Evolutionary conservation across 1,140 invertebrate species (phyloP).

Genomic region (Melitaea cinxia): DNA sequence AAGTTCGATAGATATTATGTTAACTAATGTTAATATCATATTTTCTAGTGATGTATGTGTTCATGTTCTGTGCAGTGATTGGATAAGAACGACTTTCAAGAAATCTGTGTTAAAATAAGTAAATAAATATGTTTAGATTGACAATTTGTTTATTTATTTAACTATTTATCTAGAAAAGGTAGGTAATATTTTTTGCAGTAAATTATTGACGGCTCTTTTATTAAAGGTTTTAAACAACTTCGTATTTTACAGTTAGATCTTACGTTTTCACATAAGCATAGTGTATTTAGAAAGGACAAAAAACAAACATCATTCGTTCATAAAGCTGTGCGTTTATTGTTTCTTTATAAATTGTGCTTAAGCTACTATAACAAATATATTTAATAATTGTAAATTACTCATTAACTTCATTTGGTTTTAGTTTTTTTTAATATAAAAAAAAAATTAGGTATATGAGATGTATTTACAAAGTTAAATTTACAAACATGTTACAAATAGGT

Average conservation of each 20-base stretch:
- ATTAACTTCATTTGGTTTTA: no score
- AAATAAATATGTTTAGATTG: conserved; percentile 27
- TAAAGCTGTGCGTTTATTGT: conserved; percentile 14
- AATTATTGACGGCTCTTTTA: no score
- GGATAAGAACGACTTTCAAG: conserved; percentile 16
- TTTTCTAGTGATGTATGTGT: conserved; percentile 23
- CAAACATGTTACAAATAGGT: no score
- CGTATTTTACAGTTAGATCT: no score
- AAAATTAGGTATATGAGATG: no score
- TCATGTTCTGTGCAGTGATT: conserved; percentile 18
- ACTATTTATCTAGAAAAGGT: not conserved
- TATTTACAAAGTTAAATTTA: no score
- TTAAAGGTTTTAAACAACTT: no score
- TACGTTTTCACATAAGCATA: no score
- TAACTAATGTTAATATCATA: not conserved
- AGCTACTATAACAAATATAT: no score
- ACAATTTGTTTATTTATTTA: conserved; percentile 19
- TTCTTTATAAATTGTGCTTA: conserved; percentile 1
- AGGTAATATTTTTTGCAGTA: no score
- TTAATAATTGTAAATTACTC: no score
- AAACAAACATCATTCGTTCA: not conserved
- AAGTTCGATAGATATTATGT: not conserved
- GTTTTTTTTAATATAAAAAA: no score
- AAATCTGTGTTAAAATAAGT: conserved; percentile 17
- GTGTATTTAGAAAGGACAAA: not conserved